phyloP scores from a whole-genome alignment of 2,113 vertebrate genomes.

The Cervus canadensis region DNA sequence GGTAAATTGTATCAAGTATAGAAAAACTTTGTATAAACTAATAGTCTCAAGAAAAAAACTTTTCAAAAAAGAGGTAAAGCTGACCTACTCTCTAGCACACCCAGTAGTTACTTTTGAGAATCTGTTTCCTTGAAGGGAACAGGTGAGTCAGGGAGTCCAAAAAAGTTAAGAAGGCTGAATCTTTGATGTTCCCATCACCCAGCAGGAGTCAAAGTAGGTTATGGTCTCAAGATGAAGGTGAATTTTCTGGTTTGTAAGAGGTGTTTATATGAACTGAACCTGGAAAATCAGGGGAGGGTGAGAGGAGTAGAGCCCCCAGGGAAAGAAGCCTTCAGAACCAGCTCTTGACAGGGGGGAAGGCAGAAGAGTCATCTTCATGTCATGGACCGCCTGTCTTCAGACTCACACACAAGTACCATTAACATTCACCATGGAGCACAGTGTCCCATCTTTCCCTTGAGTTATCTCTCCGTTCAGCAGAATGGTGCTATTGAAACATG shows the following conservation, averaged over 20 bases:
- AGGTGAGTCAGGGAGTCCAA: not conserved
- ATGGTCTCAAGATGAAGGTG: not conserved
- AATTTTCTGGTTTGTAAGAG: not conserved
- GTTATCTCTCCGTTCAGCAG: slow-evolving; percentile 58
- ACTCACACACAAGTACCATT: not conserved
- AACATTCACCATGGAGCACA: not conserved
- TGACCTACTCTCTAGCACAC: not conserved
- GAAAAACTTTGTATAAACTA: not conserved
- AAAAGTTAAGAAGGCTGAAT: not conserved
- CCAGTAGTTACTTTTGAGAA: not conserved
- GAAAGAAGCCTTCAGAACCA: not conserved
- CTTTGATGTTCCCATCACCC: not conserved
- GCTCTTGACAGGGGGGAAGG: not conserved
- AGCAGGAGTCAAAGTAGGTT: not conserved
- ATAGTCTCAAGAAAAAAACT: not conserved
- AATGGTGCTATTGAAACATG: slow-evolving; percentile 76
- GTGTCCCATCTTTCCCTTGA: slow-evolving; percentile 42
- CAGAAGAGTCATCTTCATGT: not conserved
- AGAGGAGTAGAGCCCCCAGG: not conserved
- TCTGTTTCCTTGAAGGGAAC: not conserved
- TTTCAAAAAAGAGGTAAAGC: not conserved
- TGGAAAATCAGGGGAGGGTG: not conserved
- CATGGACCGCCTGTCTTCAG: not conserved
- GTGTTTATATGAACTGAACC: not conserved
- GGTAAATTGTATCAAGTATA: not conserved